These are phyloP conservation scores for Tachycineta bicolor DNA, from an alignment of 2,113 vertebrate genomes.

Conservation along the genomic window DNA sequence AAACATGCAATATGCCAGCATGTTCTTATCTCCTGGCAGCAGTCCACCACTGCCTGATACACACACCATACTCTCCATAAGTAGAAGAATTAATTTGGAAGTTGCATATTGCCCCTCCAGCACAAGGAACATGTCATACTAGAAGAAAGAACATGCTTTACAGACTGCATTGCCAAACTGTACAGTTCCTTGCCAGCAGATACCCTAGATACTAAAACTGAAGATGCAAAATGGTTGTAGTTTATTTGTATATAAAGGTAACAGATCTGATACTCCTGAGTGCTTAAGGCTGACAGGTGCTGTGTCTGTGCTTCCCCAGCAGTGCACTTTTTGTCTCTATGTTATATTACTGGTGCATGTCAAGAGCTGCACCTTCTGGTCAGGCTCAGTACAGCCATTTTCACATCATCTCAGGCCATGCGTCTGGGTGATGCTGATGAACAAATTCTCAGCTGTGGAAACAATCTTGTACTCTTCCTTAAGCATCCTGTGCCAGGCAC, in stretches of 20 bases:
- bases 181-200: background rate
- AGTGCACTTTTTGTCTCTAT: background rate
- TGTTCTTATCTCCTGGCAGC: background rate
- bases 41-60: background rate
- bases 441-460: background rate
- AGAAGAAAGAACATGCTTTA: background rate
- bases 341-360: accelerated
- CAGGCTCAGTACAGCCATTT: background rate
- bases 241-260: background rate
- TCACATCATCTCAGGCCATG: background rate
- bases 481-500: background rate
- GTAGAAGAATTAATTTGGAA: background rate
- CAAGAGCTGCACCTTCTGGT: background rate
- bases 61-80: accelerated
- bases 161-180: background rate
- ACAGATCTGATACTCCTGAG: background rate
- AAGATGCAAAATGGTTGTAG: background rate
- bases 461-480: background rate
- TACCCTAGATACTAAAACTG: background rate
- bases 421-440: background rate
- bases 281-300: background rate
- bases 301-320: background rate
- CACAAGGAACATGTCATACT: background rate
- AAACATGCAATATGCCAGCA: background rate
- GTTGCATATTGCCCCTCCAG: background rate